A percentile compares a stretch with the other conserved stretches of the same genome.
These are phyloP conservation scores for Cheilosia soror DNA, from an alignment of 2,888 invertebrate genomes.

Conservation along the genomic window DNA sequence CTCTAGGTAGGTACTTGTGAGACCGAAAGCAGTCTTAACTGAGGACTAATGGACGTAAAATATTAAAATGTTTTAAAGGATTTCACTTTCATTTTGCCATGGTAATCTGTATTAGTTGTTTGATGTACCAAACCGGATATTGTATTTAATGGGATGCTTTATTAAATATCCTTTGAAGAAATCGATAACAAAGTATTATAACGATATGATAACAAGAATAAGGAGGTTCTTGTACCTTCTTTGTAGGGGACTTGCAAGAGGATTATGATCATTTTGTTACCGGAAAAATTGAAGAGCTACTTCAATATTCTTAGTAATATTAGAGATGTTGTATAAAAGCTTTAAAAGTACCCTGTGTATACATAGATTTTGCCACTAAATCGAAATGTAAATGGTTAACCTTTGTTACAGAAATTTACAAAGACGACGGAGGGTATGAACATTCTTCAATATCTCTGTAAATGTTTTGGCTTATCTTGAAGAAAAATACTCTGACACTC, in stretches of 20 bases:
- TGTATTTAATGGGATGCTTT: constrained; percentile 14
- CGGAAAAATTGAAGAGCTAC: background rate
- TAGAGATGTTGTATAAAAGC: background rate
- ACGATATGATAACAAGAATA: constrained; percentile 5
- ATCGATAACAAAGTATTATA: constrained; percentile 19
- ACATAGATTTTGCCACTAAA: background rate
- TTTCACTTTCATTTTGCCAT: background rate
- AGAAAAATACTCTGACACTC: too few species aligned
- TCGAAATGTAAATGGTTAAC: background rate
- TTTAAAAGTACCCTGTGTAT: background rate
- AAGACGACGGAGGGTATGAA: too few species aligned
- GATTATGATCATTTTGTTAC: background rate
- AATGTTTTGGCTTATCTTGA: too few species aligned
- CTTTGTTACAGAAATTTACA: too few species aligned
- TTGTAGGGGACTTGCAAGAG: background rate
- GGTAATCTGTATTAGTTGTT: constrained; percentile 26
- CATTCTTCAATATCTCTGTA: too few species aligned
- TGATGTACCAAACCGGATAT: constrained; percentile 1
- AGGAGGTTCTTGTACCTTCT: constrained; percentile 5
- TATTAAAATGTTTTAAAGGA: constrained; percentile 4
- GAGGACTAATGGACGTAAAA: constrained; percentile 40
- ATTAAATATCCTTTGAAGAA: constrained; percentile 22
- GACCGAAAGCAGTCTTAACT: constrained; percentile 16
- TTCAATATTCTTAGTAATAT: background rate
- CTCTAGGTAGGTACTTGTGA: background rate